Base-by-base conservation (phyloP, 1,140 invertebrate genomes). In the Meteorus sp. region DNA sequence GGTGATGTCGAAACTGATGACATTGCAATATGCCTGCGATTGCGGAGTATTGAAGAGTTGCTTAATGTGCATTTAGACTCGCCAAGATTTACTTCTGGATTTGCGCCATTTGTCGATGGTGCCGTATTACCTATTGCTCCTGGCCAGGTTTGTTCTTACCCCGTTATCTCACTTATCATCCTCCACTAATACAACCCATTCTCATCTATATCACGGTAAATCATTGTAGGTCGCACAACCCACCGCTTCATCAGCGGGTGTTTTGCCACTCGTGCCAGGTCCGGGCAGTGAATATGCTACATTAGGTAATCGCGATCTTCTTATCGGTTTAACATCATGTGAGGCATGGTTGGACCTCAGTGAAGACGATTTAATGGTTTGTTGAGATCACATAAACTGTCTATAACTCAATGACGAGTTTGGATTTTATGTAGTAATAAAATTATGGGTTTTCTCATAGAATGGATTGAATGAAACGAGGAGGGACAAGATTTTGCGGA, bases 81-180 rank as follows among this genome's bases (percentile, higher is more conserved):
- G 29, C 93, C 93, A 1, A 82, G 87, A 62, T 94, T 94, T 74
- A 83, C 94, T 13, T 89, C 90, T 13, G 91, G 92, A 9, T 94
- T 95, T 70, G 93, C 92, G 11, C 93, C 93, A 2, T 93, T 94
- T 69, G 85, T 94, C 57, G 93, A 95, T 77, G 91, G 92, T 13
- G 89, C 89, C 20, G 89, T 92, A 58, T 82, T 92, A 59, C 78
- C 77, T 0, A 64, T 63, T 15, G 65, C 69, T 25, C 50, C 66
- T 43, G 64, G 56, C 54, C 77, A 78, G 70, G 76, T 75, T 66
- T 23, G 65, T 66, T 45, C 4, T n/a, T n/a, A n/a, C n/a, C n/a
- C n/a, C n/a, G n/a, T n/a, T n/a, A n/a, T n/a, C n/a, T n/a, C n/a
- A n/a, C 15, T 44, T 43, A 39, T 22, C 60, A 15, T 13, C 37